These are phyloP conservation scores for Drosophila eugracilis DNA, from an alignment of 1,140 invertebrate genomes.

Conservation along the genomic window DNA sequence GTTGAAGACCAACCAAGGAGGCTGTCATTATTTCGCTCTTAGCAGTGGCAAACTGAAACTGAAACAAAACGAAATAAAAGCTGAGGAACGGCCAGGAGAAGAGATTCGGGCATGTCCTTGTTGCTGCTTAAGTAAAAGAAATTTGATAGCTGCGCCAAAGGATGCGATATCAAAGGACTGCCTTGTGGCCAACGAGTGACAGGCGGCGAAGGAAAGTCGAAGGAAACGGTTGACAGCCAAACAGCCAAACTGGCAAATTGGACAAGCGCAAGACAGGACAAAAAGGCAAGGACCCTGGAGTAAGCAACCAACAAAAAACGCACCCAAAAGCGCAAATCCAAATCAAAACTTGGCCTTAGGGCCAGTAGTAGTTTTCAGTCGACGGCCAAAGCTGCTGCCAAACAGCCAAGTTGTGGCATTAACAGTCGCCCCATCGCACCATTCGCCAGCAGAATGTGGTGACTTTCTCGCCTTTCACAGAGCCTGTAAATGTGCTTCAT, in stretches of 20 bases:
- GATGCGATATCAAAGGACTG: slow-evolving; percentile 78
- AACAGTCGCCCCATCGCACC: slow-evolving; percentile 57
- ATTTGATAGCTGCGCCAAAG: slow-evolving; percentile 78
- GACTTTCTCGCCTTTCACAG: slow-evolving; percentile 69
- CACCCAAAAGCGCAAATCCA: slow-evolving; percentile 48
- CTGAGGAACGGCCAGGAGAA: slow-evolving; percentile 15
- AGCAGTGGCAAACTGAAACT: slow-evolving; percentile 31
- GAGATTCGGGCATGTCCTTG: slow-evolving; percentile 53
- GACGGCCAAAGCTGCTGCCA: slow-evolving; percentile 15
- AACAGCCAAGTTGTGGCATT: slow-evolving; percentile 26
- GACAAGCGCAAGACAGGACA: slow-evolving; percentile 45
- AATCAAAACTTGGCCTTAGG: slow-evolving; percentile 56
- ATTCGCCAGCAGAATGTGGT: slow-evolving; percentile 47
- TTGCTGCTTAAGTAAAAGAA: slow-evolving; percentile 35
- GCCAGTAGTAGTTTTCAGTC: slow-evolving; percentile 17
- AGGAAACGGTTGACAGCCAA: slow-evolving; percentile 69
- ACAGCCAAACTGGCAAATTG: slow-evolving; percentile 66
- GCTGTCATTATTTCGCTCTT: slow-evolving; percentile 65
- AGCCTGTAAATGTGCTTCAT: slow-evolving; percentile 47
- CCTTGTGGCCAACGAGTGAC: slow-evolving; percentile 67
- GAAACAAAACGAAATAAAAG: slow-evolving; percentile 53
- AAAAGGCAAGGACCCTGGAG: slow-evolving; percentile 8
- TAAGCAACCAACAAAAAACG: slow-evolving; percentile 24
- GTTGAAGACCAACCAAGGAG: slow-evolving; percentile 34
- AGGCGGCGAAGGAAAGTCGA: slow-evolving; percentile 38